Percentiles rank a stretch among this genome's conserved stretches.
Evolutionary conservation across 2,888 invertebrate species (phyloP).

Genomic region (Nymphalis c-album): DNA sequence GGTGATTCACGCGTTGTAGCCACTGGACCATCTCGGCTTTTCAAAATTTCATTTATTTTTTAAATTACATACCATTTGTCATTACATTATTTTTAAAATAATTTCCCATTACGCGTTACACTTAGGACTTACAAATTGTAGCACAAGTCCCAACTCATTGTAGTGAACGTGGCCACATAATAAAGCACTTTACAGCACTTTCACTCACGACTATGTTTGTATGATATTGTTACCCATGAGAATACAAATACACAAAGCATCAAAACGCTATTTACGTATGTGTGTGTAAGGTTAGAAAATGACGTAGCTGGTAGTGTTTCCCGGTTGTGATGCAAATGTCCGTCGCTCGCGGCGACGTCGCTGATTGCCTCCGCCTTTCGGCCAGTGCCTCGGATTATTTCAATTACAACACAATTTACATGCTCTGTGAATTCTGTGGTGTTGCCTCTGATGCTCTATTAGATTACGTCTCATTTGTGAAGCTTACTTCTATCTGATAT

Average conservation of each 20-base stretch:
- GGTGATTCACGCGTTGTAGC: too few relatives aligned
- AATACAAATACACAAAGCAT: too few relatives aligned
- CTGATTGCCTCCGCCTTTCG: slow-evolving; percentile 30
- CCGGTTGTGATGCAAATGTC: slow-evolving; percentile 20
- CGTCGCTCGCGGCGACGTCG: slow-evolving; percentile 25
- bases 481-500: slow-evolving; percentile 10
- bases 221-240: too few relatives aligned
- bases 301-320: background rate
- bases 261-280: too few relatives aligned
- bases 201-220: background rate
- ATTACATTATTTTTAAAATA: too few relatives aligned
- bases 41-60: too few relatives aligned
- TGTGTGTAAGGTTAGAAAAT: background rate
- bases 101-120: background rate
- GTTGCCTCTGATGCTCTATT: slow-evolving; percentile 23
- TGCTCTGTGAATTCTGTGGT: slow-evolving; percentile 9
- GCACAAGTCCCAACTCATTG: background rate
- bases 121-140: background rate
- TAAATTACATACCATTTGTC: too few relatives aligned
- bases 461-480: slow-evolving; percentile 19
- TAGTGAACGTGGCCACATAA: background rate
- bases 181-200: background rate
- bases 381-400: slow-evolving; percentile 32
- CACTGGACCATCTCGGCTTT: too few relatives aligned
- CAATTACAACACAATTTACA: slow-evolving; percentile 41